Evolutionary conservation across 2,888 invertebrate genomes (phyloP), one percentile per base, ranked within the genome.

Genomic region (Cantharis rufa): DNA sequence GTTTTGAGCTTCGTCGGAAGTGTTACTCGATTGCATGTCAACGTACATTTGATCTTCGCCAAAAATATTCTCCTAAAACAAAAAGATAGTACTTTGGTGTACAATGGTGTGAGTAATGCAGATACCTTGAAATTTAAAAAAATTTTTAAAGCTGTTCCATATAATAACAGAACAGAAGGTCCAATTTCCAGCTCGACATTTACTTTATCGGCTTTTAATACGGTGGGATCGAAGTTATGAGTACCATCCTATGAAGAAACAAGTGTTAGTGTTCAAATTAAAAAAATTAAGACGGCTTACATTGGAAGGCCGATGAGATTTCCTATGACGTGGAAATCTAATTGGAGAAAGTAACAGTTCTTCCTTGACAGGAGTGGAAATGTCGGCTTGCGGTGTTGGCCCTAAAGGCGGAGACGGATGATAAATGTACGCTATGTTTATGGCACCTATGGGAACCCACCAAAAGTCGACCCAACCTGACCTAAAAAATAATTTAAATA

Each of bases 401-500:
- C 96, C 96, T 63, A 96, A 87, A 0, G 96, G 95, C 3, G 98
- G 97, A 85, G 95, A 94, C 0, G 98, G 98, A 88, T 98, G 98
- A 87, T 97, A 98, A 16, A 93, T 92, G 87, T 98, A 98, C 79
- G 93, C 92, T 71, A 99, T 96, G 82, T 95, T 96, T 16, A 98
- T 89, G 0, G 97, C 97, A 5, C 97, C 95, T 79, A 98, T 97
- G 0, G 98, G 97, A 7, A 98, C 97, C 69, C 95, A 95, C 98
- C 98, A 98, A 85, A 98, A 98, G 86, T 98, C 98, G 0, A 98
- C 92, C 98, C 98, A 99, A 2, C 98, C 97, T 48, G 88, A 86
- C 78, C 89, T 88, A 78, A 62, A 85, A 48, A 63, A 15, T 9
- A 63, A 62, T 21, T 81, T 16, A 11, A n/a, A 5, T 66, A 24